Conservation (phyloP, 2,797 vertebrate genomes). For the Typhlichthys subterraneus region DNA sequence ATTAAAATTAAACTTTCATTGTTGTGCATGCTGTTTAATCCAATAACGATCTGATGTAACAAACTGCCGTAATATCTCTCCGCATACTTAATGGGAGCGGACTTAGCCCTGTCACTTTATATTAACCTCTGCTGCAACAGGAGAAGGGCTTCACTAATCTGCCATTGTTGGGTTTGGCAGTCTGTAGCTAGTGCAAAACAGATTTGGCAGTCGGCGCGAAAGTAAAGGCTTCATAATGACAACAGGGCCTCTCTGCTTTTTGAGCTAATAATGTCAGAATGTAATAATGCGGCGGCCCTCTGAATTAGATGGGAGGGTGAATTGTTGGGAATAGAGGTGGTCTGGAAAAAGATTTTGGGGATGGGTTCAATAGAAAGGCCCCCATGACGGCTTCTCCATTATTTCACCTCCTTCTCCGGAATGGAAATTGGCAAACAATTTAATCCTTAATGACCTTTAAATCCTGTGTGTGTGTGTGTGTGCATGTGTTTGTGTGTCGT, state of each 20-base stretch:
- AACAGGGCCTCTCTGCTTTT: conserved; percentile 77
- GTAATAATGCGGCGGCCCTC: conserved; percentile 71
- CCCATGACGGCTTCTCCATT: conserved; percentile 31
- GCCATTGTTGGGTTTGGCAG: conserved; percentile 94
- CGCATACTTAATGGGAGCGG: conserved; percentile 96
- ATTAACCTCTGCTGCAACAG: conserved; percentile 99
- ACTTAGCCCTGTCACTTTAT: conserved; percentile 98
- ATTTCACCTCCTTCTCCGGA: conserved; percentile 53
- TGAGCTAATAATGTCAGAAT: conserved; percentile 79
- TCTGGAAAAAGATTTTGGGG: conserved; percentile 43
- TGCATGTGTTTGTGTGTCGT: conserved; percentile 18
- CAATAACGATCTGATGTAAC: conserved; percentile 95
- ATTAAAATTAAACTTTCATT: conserved; percentile 94
- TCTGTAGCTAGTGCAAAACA: conserved; percentile 84
- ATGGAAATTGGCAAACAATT: conserved; percentile 66
- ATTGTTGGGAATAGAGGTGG: conserved; percentile 58
- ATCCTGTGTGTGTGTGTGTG: conserved; percentile 39
- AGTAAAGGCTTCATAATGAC: conserved; percentile 81
- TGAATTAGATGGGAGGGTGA: conserved; percentile 64
- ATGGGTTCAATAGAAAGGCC: conserved; percentile 17
- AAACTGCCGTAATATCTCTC: conserved; percentile 93
- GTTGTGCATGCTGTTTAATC: conserved; percentile 94
- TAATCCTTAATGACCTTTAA: conserved; percentile 77
- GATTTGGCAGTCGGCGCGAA: conserved; percentile 83
- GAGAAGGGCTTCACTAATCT: conserved; percentile 93